phyloP scores from a whole-genome alignment of 2,888 invertebrate species.

The Clanis bilineata region DNA sequence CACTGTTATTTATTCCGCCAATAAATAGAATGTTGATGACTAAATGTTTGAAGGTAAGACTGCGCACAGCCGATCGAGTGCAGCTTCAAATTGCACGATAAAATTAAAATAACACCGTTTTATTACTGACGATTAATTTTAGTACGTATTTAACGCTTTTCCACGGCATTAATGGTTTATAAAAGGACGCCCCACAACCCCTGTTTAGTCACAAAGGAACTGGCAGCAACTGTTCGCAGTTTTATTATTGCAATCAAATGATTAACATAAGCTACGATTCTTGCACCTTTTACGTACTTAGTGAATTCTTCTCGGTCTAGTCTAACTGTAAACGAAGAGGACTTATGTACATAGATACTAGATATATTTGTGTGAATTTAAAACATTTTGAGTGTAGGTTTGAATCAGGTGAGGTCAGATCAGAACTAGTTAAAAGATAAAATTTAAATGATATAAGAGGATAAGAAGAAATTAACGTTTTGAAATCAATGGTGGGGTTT shows the following conservation, averaged over 20 bases:
- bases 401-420: too few relatives aligned
- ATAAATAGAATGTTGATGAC: neutral
- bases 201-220: slow-evolving; percentile 11
- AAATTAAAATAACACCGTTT: slow-evolving; percentile 10
- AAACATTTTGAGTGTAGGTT: too few relatives aligned
- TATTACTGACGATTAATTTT: slow-evolving; percentile 7
- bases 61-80: neutral
- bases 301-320: too few relatives aligned
- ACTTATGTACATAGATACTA: too few relatives aligned
- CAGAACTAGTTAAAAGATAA: too few relatives aligned
- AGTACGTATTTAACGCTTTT: slow-evolving; percentile 3
- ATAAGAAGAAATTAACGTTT: too few relatives aligned
- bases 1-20: neutral
- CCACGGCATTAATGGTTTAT: slow-evolving; percentile 5
- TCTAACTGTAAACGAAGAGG: too few relatives aligned
- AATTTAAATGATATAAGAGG: too few relatives aligned
- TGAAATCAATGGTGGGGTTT: too few relatives aligned
- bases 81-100: neutral
- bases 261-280: neutral
- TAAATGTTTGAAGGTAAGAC: neutral
- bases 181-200: neutral
- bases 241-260: slow-evolving; percentile 1
- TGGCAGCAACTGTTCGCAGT: neutral
- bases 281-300: neutral
- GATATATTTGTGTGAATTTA: too few relatives aligned